phyloP scores from a whole-genome alignment of 2,113 vertebrate species.

The Semicossyphus pulcher region DNA sequence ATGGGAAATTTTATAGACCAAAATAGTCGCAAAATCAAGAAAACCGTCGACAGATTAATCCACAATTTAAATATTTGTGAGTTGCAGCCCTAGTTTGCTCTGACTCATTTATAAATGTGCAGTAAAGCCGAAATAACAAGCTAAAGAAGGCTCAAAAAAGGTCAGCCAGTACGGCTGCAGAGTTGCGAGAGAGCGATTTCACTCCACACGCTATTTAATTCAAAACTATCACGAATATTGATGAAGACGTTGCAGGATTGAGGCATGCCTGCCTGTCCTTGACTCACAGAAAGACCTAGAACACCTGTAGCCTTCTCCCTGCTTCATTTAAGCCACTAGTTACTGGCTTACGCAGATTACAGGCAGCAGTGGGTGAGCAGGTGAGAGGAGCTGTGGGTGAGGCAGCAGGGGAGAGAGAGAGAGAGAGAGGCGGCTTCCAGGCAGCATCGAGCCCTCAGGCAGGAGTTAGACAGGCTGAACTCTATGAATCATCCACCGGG shows the following conservation, averaged over 20 bases:
- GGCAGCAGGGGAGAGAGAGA: conserved; percentile 25
- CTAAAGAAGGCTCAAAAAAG: too few relatives aligned
- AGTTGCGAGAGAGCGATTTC: too few relatives aligned
- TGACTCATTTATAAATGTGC: too few relatives aligned
- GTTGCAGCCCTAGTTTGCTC: too few relatives aligned
- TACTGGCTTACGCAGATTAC: conserved; percentile 20
- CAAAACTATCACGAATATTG: conserved; percentile 8
- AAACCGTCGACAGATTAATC: too few relatives aligned
- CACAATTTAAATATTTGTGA: too few relatives aligned
- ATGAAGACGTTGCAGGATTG: conserved; percentile 9
- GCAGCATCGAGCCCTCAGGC: conserved; percentile 57
- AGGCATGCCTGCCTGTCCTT: background rate
- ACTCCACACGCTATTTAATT: too few relatives aligned
- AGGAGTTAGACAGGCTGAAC: conserved; percentile 60
- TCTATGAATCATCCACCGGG: conserved; percentile 65
- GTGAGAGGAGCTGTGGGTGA: conserved; percentile 43
- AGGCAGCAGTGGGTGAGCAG: conserved; percentile 56
- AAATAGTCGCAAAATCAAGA: too few relatives aligned
- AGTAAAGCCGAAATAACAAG: too few relatives aligned
- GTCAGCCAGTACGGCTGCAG: too few relatives aligned
- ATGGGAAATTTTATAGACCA: too few relatives aligned
- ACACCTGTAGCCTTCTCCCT: conserved; percentile 23
- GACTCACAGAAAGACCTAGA: background rate
- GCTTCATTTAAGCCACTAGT: conserved; percentile 27
- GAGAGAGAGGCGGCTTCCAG: conserved; percentile 56